Evolutionary conservation across 2,113 vertebrate species (phyloP), one percentile per base, ranked within the genome.

Genomic region (Physeter macrocephalus): DNA sequence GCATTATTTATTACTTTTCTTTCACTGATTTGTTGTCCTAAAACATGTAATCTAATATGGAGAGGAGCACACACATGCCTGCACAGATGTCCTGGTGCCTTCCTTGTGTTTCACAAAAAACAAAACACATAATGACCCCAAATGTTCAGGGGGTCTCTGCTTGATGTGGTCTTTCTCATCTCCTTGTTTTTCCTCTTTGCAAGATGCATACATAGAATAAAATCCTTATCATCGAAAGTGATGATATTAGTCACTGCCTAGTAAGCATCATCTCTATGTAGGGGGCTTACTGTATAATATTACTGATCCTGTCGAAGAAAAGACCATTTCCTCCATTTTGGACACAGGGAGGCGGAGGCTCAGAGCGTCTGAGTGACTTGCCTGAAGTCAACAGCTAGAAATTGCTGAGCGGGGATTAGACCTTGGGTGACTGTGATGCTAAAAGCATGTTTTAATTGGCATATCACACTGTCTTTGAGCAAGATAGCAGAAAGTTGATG

Each of bases 1-100:
- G 98, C 98, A 98, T 99, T 99, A 99, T 99, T 99, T 99, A 99
- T 98, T 98, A 97, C 98, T 98, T 98, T 98, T 98, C 98, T 97
- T 98, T 97, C 97, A 41, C 98, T 98, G 98, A 98, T 98, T 98
- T 98, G 98, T 97, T 98, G 98, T 98, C 98, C 97, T 98, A 97
- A 98, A 98, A 98, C 96, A 98, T 98, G 98, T 98, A 98, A 98
- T 98, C 97, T 98, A 98, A 98, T 98, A 98, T 97, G 98, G 98
- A 98, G 96, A 98, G 97, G 91, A 61, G 88, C 89, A 91, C 93
- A 88, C 94, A 97, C 96, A 71, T 66, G 96, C 67, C 97, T 25
- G 88, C 90, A 95, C 96, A 94, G 93, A 98, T 95, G 96, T 98
- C 96, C 95, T 72, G 83, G 90, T 27, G 46, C 61, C 84, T 57